These are phyloP conservation scores for Leptinotarsa lineolata DNA, from an alignment of 1,140 invertebrate species.

Conservation along the genomic window DNA sequence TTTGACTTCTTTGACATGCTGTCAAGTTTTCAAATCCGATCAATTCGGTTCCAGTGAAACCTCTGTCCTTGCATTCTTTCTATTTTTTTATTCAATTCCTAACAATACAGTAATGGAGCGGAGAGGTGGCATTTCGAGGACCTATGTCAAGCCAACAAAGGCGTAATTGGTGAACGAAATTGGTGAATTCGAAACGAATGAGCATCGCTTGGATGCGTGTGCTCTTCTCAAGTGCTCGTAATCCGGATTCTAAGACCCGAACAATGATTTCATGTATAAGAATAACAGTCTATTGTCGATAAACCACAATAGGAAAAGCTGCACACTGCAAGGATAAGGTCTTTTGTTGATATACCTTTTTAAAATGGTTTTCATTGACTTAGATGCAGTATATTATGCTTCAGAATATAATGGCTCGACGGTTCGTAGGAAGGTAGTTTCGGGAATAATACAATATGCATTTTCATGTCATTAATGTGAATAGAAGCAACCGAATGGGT, in stretches of 20 bases:
- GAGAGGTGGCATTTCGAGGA: constrained; percentile 17
- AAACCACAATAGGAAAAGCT: constrained; percentile 11
- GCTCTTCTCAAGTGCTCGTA: constrained; percentile 4
- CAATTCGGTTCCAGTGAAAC: neutral
- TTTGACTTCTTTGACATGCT: too few species aligned
- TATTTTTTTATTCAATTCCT: neutral
- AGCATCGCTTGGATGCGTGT: constrained; percentile 12
- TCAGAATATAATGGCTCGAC: neutral
- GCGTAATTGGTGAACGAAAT: constrained; percentile 10
- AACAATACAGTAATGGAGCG: neutral
- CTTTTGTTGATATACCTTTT: constrained; percentile 13
- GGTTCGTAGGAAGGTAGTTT: constrained; percentile 12
- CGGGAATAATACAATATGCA: constrained; percentile 1
- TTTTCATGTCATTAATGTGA: constrained; percentile 10
- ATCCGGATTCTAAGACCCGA: constrained; percentile 1
- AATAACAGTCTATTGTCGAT: constrained; percentile 19
- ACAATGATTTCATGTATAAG: constrained; percentile 5
- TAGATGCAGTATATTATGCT: constrained; percentile 12
- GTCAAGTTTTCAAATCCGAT: too few species aligned
- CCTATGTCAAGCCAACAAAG: constrained; percentile 14
- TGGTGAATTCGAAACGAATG: constrained; percentile 13
- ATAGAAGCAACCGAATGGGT: neutral
- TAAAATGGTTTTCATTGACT: constrained; percentile 10
- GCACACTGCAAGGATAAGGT: constrained; percentile 5
- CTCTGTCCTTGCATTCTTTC: neutral